phyloP scores from a whole-genome alignment of 2,113 vertebrate genomes.

The Peromyscus polionotus region DNA sequence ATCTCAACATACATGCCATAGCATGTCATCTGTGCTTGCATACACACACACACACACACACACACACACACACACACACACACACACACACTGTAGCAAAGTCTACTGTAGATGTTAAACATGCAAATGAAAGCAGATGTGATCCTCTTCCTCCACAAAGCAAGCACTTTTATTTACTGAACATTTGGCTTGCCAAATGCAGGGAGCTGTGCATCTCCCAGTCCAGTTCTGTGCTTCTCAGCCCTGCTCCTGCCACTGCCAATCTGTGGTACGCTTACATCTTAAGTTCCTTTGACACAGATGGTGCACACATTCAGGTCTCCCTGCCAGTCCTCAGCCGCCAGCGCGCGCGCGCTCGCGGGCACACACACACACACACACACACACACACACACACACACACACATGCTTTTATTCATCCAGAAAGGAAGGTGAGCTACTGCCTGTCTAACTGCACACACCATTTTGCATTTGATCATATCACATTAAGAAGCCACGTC shows the following conservation, averaged over 20 bases:
- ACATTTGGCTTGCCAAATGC: background rate
- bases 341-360: no score
- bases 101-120: background rate
- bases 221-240: background rate
- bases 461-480: background rate
- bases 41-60: background rate
- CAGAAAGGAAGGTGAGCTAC: background rate
- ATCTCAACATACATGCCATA: background rate
- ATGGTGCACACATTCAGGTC: accelerated
- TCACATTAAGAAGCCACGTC: background rate
- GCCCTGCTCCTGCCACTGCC: accelerated
- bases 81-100: accelerated
- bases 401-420: background rate
- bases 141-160: accelerated
- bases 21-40: background rate
- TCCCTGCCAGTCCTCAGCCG: background rate
- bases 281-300: background rate
- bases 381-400: accelerated
- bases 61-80: background rate
- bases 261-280: no score
- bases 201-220: no score
- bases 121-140: background rate
- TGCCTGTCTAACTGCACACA: background rate
- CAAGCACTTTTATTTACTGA: accelerated
- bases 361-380: accelerated